These are phyloP conservation scores for Poeciliopsis turneri DNA, from an alignment of 2,797 vertebrate species.

Conservation along the genomic window DNA sequence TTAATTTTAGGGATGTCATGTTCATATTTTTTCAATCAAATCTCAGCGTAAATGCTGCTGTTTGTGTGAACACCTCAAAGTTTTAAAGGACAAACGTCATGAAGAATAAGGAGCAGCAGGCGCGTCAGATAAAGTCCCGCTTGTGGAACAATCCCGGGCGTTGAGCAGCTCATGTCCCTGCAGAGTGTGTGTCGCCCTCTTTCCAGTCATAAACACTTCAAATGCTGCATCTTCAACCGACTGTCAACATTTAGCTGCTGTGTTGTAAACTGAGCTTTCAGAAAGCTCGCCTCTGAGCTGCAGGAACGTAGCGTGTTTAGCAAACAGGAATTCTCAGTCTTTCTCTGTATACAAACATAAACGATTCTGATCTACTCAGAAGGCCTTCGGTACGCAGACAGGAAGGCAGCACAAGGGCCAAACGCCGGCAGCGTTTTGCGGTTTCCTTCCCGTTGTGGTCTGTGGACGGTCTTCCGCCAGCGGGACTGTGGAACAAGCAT, in stretches of 20 bases:
- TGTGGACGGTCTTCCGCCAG: conserved; percentile 51
- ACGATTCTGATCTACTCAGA: neutral
- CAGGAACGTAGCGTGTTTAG: neutral
- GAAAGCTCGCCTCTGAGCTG: neutral
- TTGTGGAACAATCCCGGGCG: neutral
- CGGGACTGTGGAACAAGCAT: conserved; percentile 34
- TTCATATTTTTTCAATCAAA: neutral
- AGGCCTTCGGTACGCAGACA: neutral
- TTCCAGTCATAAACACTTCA: neutral
- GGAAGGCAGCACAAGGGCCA: neutral
- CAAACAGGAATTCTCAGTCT: neutral
- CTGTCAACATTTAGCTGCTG: neutral
- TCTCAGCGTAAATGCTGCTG: neutral
- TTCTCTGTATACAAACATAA: neutral
- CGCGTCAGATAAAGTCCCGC: neutral
- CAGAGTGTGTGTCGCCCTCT: neutral
- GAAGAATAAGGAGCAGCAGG: neutral
- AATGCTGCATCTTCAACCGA: neutral
- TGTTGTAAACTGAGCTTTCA: neutral
- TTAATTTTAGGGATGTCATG: neutral
- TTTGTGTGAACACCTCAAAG: neutral
- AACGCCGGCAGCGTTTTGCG: conserved; percentile 33
- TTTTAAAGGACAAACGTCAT: neutral
- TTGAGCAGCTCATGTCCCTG: neutral
- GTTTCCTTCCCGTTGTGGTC: conserved; percentile 40